Percentiles rank a stretch among this genome's conserved stretches.
phyloP scores from a whole-genome alignment of 2,888 invertebrate genomes.

The Hoplodrina blanda region DNA sequence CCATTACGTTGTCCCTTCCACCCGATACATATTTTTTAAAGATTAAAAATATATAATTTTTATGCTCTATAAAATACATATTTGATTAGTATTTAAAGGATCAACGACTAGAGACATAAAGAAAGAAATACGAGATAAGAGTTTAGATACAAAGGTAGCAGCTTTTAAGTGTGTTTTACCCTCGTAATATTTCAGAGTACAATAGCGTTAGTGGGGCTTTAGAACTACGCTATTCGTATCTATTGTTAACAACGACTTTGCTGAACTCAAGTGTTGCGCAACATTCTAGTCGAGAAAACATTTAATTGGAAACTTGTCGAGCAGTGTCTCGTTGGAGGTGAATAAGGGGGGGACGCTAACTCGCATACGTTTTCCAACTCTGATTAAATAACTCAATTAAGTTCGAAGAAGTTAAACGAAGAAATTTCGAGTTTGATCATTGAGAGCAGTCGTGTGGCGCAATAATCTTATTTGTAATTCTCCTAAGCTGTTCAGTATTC shows the following conservation, averaged over 20 bases:
- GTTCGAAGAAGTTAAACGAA: conserved; percentile 42
- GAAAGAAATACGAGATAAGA: conserved; percentile 25
- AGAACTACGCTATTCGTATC: conserved; percentile 45
- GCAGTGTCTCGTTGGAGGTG: conserved; percentile 35
- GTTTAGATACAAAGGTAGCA: conserved; percentile 35
- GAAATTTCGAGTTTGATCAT: conserved; percentile 47
- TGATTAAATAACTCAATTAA: conserved; percentile 48
- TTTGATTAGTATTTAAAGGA: conserved; percentile 29
- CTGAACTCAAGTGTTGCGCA: conserved; percentile 47
- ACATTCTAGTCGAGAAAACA: conserved; percentile 38
- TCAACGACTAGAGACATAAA: conserved; percentile 17
- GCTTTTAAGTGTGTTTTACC: conserved; percentile 40
- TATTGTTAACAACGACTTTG: conserved; percentile 53
- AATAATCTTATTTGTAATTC: conserved; percentile 55
- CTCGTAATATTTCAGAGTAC: conserved; percentile 48
- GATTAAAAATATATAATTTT: background rate
- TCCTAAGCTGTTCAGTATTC: conserved; percentile 49
- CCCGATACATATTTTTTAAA: no score
- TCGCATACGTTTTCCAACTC: conserved; percentile 30
- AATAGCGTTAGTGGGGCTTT: conserved; percentile 54
- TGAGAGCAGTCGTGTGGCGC: conserved; percentile 33
- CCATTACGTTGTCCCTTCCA: no score
- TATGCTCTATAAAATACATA: conserved; percentile 33
- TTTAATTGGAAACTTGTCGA: conserved; percentile 55
- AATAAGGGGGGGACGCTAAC: conserved; percentile 25